Base-by-base conservation (phyloP, 2,113 vertebrate species). In the Jaculus jaculus region DNA sequence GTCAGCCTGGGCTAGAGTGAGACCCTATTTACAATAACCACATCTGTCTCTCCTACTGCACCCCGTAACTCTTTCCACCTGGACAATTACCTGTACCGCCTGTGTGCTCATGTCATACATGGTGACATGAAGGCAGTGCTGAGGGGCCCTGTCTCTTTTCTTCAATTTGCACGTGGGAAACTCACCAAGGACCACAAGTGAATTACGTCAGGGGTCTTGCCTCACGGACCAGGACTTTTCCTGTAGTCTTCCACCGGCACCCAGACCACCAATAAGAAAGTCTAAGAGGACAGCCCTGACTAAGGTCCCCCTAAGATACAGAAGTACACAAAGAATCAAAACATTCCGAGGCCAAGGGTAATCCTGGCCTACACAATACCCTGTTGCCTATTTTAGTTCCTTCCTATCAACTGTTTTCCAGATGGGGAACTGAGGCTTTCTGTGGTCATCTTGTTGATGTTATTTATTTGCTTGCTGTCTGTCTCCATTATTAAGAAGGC, bases 351-450 rank as follows among this genome's bases (percentile, higher is more conserved):
- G 60, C 58, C 1, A 4, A 87, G 61, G 51, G 24, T 23, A 92
- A 63, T 68, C 63, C 77, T 88, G 63, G 72, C 63, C 79, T 84
- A 47, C 61, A 83, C 0, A 68, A 47, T 82, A 77, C 71, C 26
- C 54, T 21, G 2, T 66, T 47, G 86, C n/a, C 80, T 85, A 37
- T 81, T 84, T 95, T 80, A 91, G 86, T 86, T 85, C 61, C 60
- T 90, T 90, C 83, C 89, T 83, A 85, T 47, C 54, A 90, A 82
- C 78, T 90, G 78, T 85, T 88, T 93, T 90, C 47, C 91, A 93
- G 73, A 89, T 21, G 69, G 93, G 91, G 89, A 92, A 96, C 65
- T 86, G 47, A 81, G 37, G 81, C 61, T 91, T 94, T 92, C 78
- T 95, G 37, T 88, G 77, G 84, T 96, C 65, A 77, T 68, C 54